Conservation (phyloP, 2,113 vertebrate species). For the Lucifuga dentata region DNA sequence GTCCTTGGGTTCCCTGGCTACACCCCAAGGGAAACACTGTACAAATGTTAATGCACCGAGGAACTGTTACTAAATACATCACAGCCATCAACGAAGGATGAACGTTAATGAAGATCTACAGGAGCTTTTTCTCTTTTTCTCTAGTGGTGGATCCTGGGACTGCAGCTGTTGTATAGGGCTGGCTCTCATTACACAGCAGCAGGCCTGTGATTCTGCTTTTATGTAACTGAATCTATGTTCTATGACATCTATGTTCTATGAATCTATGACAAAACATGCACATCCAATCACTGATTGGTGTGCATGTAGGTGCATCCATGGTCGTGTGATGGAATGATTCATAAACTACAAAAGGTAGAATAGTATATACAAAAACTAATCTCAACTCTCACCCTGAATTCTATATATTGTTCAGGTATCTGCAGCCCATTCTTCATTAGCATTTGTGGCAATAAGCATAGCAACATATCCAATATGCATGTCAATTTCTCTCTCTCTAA, state of each 20-base stretch:
- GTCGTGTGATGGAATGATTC: conserved; percentile 25
- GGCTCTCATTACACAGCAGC: conserved; percentile 50
- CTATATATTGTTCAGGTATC: conserved; percentile 29
- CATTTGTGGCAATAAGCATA: conserved; percentile 56
- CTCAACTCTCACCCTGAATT: neutral
- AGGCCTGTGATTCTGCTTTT: conserved; percentile 43
- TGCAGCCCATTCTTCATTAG: conserved; percentile 42
- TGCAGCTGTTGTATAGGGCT: conserved; percentile 47
- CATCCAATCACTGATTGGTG: conserved; percentile 25
- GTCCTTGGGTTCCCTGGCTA: conserved; percentile 54
- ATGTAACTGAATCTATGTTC: conserved; percentile 52
- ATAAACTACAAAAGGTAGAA: conserved; percentile 15
- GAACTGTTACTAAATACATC: conserved; percentile 40
- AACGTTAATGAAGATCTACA: conserved; percentile 8
- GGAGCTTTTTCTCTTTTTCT: conserved; percentile 29
- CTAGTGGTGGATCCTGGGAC: conserved; percentile 58
- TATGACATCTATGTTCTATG: conserved; percentile 38
- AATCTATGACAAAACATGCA: conserved; percentile 48
- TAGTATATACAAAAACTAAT: conserved; percentile 13
- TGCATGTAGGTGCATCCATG: conserved; percentile 3
- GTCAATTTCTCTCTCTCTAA: conserved; percentile 72
- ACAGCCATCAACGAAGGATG: conserved; percentile 29
- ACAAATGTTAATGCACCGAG: conserved; percentile 65
- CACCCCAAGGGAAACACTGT: conserved; percentile 69
- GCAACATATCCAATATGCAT: conserved; percentile 68